Evolutionary conservation across 92 coral and sea anemone genomes (phyloP).

Genomic region (Epizoanthus rinbou): DNA sequence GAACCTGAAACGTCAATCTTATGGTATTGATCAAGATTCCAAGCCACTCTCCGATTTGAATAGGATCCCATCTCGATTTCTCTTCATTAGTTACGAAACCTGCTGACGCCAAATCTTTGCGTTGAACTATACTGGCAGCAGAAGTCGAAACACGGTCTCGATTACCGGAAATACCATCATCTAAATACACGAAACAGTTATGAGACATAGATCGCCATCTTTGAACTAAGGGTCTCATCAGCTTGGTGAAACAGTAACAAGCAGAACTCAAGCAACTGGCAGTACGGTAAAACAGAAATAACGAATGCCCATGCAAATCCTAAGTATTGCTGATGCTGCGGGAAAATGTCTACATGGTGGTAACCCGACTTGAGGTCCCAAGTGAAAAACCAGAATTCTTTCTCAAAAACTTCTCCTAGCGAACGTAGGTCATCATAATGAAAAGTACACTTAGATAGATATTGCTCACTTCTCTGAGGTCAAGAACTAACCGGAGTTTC

Average conservation of each 20-base stretch:
- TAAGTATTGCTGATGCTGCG: no score
- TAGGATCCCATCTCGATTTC: slow-evolving; percentile 33
- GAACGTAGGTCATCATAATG: no score
- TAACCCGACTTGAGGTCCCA: no score
- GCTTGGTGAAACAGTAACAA: slow-evolving; percentile 28
- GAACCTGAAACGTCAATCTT: slow-evolving; percentile 47
- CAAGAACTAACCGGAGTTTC: no score
- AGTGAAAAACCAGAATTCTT: no score
- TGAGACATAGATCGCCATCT: slow-evolving; percentile 54
- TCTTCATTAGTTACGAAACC: slow-evolving; percentile 25
- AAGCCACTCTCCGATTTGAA: slow-evolving; percentile 55
- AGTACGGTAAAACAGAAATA: no score
- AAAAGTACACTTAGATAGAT: no score
- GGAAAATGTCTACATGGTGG: no score
- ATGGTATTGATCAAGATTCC: slow-evolving; percentile 62
- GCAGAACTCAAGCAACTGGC: no score
- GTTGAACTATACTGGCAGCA: background rate
- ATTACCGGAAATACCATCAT: slow-evolving; percentile 51
- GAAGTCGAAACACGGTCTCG: background rate
- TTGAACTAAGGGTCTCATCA: slow-evolving; percentile 56
- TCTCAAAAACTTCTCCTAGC: no score
- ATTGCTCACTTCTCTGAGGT: no score
- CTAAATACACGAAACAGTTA: slow-evolving; percentile 51
- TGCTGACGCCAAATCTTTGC: slow-evolving; percentile 21
- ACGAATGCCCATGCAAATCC: no score